Evolutionary conservation across 30 jellyfish, hydroid and myxozoan genomes (phyloP), one percentile per base, ranked within the genome.

Genomic region (Chironex yamaguchii): DNA sequence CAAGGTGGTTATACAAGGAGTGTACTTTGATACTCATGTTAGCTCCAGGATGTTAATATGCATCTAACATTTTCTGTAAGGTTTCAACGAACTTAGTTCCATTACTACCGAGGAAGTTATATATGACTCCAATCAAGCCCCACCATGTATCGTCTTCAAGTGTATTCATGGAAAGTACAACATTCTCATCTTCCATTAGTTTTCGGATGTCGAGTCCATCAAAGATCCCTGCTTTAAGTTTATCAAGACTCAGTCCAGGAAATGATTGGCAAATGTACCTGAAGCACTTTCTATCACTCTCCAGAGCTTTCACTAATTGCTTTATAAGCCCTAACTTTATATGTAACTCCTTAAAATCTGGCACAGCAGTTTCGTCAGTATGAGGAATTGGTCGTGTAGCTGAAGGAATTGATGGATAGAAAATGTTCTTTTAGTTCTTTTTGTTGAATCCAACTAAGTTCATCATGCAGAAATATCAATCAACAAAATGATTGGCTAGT

Each of bases 321-420:
- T 76, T 49, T 52, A 36, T 62, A 29, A 76, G 84, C 32, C 85
- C 80, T 14, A 76, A 26, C 52, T 76, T 49, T 49, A 21, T 54
- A 26, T 62, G 87, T 20, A 77, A 77, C 32, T 77, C 89, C 67
- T 53, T 76, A 28, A 76, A 76, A 28, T 48, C 89, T 29, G 88
- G 88, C 49, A 76, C 89, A 76, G 85, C 53, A 53, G 23, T 28
- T 6, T 52, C 89, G 3, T 36, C 29, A 71, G 76, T 26, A 29
- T 53, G 88, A 76, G 88, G 90, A 13, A 76, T 54, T 9, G 85
- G 84, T 49, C 54, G 89, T 4, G n/a, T 52, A 32, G 88, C 88
- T 76, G 68, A 77, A 12, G 81, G 25, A 29, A 67, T 25, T 67
- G 69, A 9, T 4, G 84, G 90, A 33, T 29, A 77, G 89, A n/a